phyloP scores from a whole-genome alignment of 2,888 invertebrate species.

The Nyleta sp. region DNA sequence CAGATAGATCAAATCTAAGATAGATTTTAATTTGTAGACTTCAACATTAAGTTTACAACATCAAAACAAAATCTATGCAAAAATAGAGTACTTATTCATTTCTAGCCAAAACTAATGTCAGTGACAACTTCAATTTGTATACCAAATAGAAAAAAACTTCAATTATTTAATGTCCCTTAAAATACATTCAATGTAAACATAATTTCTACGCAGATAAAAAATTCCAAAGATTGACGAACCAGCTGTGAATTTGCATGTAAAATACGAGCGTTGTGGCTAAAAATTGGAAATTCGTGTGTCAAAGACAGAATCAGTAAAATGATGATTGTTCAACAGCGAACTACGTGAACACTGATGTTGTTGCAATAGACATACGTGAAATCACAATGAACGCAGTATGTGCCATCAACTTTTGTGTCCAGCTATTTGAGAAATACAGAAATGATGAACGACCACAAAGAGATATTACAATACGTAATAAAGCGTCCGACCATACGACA shows the following conservation, averaged over 20 bases:
- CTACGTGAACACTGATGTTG: conserved; percentile 49
- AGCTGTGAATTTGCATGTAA: too few relatives aligned
- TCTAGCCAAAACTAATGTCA: too few relatives aligned
- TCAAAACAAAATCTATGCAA: background rate
- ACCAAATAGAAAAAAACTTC: too few relatives aligned
- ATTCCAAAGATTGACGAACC: too few relatives aligned
- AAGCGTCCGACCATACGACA: conserved; percentile 5
- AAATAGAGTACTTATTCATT: too few relatives aligned
- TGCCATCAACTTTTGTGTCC: conserved; percentile 82
- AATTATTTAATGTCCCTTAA: too few relatives aligned
- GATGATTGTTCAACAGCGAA: conserved; percentile 4
- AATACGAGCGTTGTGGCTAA: background rate
- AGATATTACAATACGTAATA: conserved; percentile 54
- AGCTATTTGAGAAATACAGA: conserved; percentile 75
- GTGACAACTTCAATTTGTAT: too few relatives aligned
- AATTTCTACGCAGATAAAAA: too few relatives aligned
- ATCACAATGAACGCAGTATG: conserved; percentile 79
- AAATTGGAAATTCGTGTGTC: background rate
- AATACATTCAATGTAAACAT: too few relatives aligned
- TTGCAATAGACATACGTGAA: conserved; percentile 78
- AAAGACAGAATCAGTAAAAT: background rate
- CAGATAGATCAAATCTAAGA: too few relatives aligned
- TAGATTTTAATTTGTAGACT: too few relatives aligned
- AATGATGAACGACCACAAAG: conserved; percentile 65
- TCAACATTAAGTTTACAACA: too few relatives aligned